Base-by-base conservation (phyloP, 2,797 vertebrate species). In the Oryzias sinensis region DNA sequence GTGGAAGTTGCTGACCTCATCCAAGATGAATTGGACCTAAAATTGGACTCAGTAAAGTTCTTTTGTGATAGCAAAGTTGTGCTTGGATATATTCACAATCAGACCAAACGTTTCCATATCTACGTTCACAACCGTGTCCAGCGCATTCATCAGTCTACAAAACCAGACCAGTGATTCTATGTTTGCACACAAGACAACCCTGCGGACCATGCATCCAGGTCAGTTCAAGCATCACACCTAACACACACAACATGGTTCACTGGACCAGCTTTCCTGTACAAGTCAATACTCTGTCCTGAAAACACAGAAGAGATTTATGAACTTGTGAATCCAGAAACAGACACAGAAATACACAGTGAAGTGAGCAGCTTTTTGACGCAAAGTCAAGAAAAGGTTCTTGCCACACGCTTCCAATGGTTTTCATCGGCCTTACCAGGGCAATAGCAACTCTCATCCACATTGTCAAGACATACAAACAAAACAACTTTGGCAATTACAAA, bases 1-100 rank as follows among this genome's bases (percentile, higher is more conserved):
- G n/a, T 52, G 4, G 55, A 65, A 9, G 15, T 58, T 6, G 49
- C 33, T 0, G 62, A 65, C 3, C 43, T 69, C 13, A 57, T 69
- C 4, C 14, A 37, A 4, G 49, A 48, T 4, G 49, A 58, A 11
- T 40, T 53, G 11, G 45, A 69, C 13, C 6, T 33, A 6, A 43
- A 20, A 6, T 41, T 33, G n/a, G 27, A 69, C 2, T 13, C 14
- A 2, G 17, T 69, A 0, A 41, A 43, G 29, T 69, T 43, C 16
- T 69, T n/a, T 20, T 43, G 41, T 44, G 49, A 2, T 27, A 51
- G 49, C 15, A 51, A 37, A 7, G 49, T 51, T 0, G 29, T 51
- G 0, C 27, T 37, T 1, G 27, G n/a, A 8, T 51, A 37, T 13
- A 37, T 51, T 11, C 5, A 51, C n/a, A 51, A 51, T 18, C 16